Conservation (phyloP, 2,797 vertebrate species). For the Catostomus latipinnis region DNA sequence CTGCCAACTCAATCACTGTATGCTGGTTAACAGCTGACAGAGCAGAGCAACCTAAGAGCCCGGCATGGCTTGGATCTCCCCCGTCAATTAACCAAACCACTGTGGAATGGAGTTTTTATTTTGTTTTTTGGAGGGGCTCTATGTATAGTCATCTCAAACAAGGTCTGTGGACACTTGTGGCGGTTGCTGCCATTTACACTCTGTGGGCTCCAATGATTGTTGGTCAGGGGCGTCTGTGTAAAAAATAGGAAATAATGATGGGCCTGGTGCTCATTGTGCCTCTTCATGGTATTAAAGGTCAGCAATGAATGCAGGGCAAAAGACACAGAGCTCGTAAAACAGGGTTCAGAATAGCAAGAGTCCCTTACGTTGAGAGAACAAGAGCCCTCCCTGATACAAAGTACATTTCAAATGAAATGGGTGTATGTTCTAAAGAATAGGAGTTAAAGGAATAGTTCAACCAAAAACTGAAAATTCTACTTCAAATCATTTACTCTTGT, state of each 20-base stretch:
- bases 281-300: constrained; percentile 64
- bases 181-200: constrained; percentile 59
- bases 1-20: constrained; percentile 62
- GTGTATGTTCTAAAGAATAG: too few relatives aligned
- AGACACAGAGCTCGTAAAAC: constrained; percentile 45
- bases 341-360: neutral
- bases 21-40: constrained; percentile 70
- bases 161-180: constrained; percentile 60
- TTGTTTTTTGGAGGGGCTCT: constrained; percentile 57
- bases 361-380: constrained; percentile 45
- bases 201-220: constrained; percentile 61
- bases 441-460: too few relatives aligned
- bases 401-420: constrained; percentile 11
- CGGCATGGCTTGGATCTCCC: too few relatives aligned
- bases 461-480: too few relatives aligned
- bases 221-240: constrained; percentile 58
- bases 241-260: constrained; percentile 68
- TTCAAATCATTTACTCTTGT: too few relatives aligned
- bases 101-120: constrained; percentile 41
- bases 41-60: constrained; percentile 56
- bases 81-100: constrained; percentile 31
- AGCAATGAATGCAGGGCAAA: constrained; percentile 48
- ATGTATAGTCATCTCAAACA: constrained; percentile 58
- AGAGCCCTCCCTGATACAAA: constrained; percentile 16
- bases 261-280: constrained; percentile 62